A percentile compares a stretch with the other conserved stretches of the same genome.
Evolutionary conservation across 1,140 invertebrate genomes (phyloP).

Genomic region (Ceratina calcarata): DNA sequence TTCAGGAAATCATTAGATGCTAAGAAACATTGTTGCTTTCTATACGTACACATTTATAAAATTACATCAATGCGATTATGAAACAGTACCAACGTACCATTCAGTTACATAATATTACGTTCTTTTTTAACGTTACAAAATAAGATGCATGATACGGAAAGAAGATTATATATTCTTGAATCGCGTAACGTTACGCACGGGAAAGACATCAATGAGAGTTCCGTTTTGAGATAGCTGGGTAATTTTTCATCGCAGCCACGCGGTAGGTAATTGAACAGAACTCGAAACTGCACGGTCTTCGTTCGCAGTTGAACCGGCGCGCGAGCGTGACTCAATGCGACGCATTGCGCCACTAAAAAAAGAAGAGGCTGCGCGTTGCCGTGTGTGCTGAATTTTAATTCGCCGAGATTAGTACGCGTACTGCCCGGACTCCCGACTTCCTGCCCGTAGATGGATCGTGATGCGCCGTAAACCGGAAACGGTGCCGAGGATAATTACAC

Average conservation of each 20-base stretch:
- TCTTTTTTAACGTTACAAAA: too few relatives aligned
- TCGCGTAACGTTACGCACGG: too few relatives aligned
- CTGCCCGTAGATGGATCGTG: conserved; percentile 19
- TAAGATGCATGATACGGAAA: too few relatives aligned
- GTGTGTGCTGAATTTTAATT: conserved; percentile 25
- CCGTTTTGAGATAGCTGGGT: too few relatives aligned
- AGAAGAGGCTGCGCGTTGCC: not conserved
- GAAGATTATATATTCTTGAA: too few relatives aligned
- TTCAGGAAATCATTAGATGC: too few relatives aligned
- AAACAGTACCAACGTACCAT: too few relatives aligned
- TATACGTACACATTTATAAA: too few relatives aligned
- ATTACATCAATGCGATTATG: too few relatives aligned
- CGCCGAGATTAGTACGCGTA: conserved; percentile 34
- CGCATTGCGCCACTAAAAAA: conserved; percentile 28
- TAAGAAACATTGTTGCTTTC: too few relatives aligned
- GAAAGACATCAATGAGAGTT: too few relatives aligned
- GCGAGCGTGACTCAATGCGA: conserved; percentile 26
- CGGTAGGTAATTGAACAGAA: not conserved
- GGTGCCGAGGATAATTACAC: conserved; percentile 23
- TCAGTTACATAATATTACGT: too few relatives aligned
- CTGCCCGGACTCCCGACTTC: conserved; percentile 36
- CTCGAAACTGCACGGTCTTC: not conserved
- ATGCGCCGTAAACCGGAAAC: conserved; percentile 33
- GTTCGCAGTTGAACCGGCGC: not conserved
- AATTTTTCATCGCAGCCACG: not conserved